These are phyloP conservation scores for Leptopilina boulardi DNA, from an alignment of 1,140 invertebrate genomes.

Conservation along the genomic window DNA sequence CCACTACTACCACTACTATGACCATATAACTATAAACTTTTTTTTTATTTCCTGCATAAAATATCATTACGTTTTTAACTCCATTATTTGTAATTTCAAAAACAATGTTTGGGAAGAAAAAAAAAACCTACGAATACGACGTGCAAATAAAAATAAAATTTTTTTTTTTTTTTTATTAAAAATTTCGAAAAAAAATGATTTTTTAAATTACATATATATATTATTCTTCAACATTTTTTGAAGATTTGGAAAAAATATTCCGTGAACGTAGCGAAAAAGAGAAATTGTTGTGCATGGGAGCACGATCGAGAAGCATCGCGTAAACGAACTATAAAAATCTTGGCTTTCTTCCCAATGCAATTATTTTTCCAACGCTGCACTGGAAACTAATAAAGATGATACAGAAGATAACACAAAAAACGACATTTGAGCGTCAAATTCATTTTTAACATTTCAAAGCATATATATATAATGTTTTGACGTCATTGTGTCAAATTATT, in stretches of 20 bases:
- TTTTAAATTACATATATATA: too few species aligned
- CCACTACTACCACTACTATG: too few species aligned
- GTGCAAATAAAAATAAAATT: too few species aligned
- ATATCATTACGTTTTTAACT: not conserved
- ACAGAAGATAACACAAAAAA: not conserved
- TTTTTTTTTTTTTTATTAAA: too few species aligned
- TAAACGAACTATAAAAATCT: constrained; percentile 28
- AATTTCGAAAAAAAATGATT: too few species aligned
- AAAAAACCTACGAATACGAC: too few species aligned
- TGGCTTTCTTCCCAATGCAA: constrained; percentile 22
- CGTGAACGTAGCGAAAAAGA: not conserved
- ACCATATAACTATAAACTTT: not conserved
- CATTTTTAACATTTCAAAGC: not conserved
- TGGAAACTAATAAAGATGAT: constrained; percentile 13
- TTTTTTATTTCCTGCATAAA: not conserved
- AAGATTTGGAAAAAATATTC: not conserved
- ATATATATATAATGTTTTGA: constrained; percentile 1
- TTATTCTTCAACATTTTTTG: not conserved
- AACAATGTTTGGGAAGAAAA: too few species aligned
- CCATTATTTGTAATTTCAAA: not conserved
- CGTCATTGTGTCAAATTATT: not conserved
- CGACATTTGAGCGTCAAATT: not conserved
- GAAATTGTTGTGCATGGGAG: not conserved
- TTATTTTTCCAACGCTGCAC: not conserved
- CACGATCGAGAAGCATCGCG: not conserved